Conservation (phyloP, 2,888 invertebrate species). For the Eilema depressum region DNA sequence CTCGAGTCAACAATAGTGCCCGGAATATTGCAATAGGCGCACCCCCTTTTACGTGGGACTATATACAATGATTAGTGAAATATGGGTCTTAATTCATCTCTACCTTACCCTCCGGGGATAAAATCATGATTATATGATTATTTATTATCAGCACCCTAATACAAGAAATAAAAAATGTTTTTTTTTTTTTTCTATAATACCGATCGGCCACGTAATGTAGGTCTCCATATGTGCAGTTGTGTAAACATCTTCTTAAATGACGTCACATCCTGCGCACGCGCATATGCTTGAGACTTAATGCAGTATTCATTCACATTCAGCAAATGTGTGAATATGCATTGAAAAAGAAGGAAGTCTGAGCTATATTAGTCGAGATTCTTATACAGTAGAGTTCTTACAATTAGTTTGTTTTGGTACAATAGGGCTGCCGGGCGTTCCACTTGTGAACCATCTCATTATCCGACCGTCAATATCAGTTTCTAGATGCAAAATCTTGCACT, state of each 20-base stretch:
- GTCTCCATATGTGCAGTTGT: slow-evolving; percentile 28
- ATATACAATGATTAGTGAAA: too few relatives aligned
- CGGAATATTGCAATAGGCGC: too few relatives aligned
- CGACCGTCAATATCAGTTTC: too few relatives aligned
- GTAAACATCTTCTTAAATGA: slow-evolving; percentile 26
- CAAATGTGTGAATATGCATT: slow-evolving; percentile 24
- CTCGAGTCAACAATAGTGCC: too few relatives aligned
- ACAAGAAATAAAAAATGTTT: background rate
- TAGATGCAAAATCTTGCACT: too few relatives aligned
- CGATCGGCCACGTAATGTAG: slow-evolving; percentile 51
- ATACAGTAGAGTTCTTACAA: background rate
- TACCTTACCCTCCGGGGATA: too few relatives aligned
- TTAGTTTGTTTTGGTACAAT: background rate
- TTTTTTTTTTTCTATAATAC: slow-evolving; percentile 5
- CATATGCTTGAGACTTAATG: slow-evolving; percentile 18
- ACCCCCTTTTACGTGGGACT: too few relatives aligned
- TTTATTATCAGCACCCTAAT: too few relatives aligned
- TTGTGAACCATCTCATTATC: too few relatives aligned
- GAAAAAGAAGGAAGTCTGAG: slow-evolving; percentile 8
- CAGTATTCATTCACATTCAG: slow-evolving; percentile 23
- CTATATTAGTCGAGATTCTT: slow-evolving; percentile 3
- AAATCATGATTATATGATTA: too few relatives aligned
- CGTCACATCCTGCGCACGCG: slow-evolving; percentile 24
- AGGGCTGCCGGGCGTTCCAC: too few relatives aligned
- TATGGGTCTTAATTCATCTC: too few relatives aligned